Evolutionary conservation across 2,797 vertebrate genomes (phyloP).

Genomic region (Diceros bicornis): DNA sequence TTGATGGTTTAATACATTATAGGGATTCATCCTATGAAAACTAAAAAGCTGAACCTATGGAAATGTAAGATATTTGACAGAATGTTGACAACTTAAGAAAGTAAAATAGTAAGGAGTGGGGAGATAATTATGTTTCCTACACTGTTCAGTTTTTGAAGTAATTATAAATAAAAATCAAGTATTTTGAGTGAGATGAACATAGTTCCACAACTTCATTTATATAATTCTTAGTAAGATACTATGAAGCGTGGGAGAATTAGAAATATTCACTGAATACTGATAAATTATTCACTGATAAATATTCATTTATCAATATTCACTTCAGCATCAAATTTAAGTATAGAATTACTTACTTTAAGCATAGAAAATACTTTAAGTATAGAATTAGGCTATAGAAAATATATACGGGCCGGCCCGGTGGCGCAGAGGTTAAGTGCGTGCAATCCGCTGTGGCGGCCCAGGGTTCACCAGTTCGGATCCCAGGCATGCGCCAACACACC

Average conservation of each 20-base stretch:
- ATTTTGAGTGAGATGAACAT: constrained; percentile 22
- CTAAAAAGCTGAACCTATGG: constrained; percentile 65
- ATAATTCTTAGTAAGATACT: constrained; percentile 19
- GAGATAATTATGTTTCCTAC: background rate
- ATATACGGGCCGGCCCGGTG: background rate
- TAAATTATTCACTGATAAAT: background rate
- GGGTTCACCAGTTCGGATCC: too few relatives aligned
- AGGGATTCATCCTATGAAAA: constrained; percentile 71
- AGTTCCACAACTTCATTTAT: background rate
- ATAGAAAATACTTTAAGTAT: constrained; percentile 47
- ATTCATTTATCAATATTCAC: constrained; percentile 29
- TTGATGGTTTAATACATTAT: background rate
- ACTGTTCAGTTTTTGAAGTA: constrained; percentile 15
- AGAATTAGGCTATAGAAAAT: constrained; percentile 42
- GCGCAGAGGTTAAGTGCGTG: too few relatives aligned
- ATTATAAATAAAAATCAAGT: constrained; percentile 63
- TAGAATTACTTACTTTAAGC: constrained; percentile 43
- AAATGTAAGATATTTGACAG: constrained; percentile 13
- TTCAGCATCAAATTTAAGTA: constrained; percentile 61
- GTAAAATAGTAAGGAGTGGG: background rate
- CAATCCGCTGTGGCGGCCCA: too few relatives aligned
- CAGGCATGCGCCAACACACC: too few relatives aligned
- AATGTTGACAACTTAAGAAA: constrained; percentile 19
- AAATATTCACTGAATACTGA: background rate
- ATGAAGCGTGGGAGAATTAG: background rate